Percentiles rank a stretch among this genome's conserved stretches.
Conservation (phyloP, 2,888 invertebrate genomes). For the Scaptomyza flava region DNA sequence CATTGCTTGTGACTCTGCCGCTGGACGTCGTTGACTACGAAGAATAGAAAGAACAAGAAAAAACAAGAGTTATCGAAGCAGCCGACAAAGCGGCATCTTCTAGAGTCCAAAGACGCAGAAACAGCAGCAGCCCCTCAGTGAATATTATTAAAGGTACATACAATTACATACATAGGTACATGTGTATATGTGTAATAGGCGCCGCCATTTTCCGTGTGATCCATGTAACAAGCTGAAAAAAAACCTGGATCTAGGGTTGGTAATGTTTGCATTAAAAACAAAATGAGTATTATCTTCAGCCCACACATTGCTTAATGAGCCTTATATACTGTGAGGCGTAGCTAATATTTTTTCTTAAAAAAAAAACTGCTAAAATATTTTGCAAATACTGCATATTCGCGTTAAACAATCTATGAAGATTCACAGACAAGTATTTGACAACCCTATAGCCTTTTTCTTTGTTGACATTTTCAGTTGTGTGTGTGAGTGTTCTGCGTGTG, state of each 20-base stretch:
- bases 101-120: constrained; percentile 45
- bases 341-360: not conserved
- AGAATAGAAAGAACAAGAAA: constrained; percentile 38
- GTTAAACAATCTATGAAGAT: constrained; percentile 18
- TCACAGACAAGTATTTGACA: constrained; percentile 37
- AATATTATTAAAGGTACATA: constrained; percentile 74
- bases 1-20: constrained; percentile 37
- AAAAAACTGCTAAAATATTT: constrained; percentile 5
- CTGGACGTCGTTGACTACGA: constrained; percentile 39
- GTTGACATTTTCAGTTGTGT: constrained; percentile 57
- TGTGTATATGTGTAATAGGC: constrained; percentile 66
- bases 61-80: constrained; percentile 37
- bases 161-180: constrained; percentile 34
- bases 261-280: constrained; percentile 38
- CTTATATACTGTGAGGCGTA: not conserved
- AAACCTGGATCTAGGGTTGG: constrained; percentile 66
- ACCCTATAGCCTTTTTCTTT: constrained; percentile 61
- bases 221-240: constrained; percentile 70
- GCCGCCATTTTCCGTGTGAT: constrained; percentile 73
- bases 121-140: constrained; percentile 57
- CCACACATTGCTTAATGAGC: not conserved
- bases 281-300: constrained; percentile 16
- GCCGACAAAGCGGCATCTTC: constrained; percentile 66
- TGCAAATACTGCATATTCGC: not conserved
- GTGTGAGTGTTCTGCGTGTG: constrained; percentile 32